A percentile compares a stretch with the other conserved stretches of the same genome.
Conservation (phyloP, 1,140 invertebrate species). For the Drosophila nannoptera region DNA sequence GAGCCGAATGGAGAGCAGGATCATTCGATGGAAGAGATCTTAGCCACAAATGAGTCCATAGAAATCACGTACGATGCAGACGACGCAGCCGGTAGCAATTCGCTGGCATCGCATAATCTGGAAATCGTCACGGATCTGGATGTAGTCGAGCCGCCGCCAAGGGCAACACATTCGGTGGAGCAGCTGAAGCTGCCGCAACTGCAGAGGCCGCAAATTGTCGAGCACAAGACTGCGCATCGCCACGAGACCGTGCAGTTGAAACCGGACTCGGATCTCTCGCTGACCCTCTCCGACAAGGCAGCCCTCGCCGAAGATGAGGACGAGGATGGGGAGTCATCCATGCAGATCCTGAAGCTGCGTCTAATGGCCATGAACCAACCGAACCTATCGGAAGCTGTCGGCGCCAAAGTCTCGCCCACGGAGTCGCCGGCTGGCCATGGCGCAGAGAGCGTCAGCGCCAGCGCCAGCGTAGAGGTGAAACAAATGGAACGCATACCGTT, state of each 20-base stretch:
- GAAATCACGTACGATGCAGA: slow-evolving; percentile 66
- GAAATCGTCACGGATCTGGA: slow-evolving; percentile 56
- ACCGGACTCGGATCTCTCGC: slow-evolving; percentile 42
- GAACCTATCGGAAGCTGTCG: slow-evolving; percentile 30
- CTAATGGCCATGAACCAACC: slow-evolving; percentile 65
- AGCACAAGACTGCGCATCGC: slow-evolving; percentile 35
- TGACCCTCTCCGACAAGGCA: slow-evolving; percentile 1
- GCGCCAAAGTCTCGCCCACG: slow-evolving; percentile 50
- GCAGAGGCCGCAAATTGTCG: slow-evolving; percentile 40
- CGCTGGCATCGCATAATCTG: slow-evolving; percentile 33
- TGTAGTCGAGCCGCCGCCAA: slow-evolving; percentile 19
- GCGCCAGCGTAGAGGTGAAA: slow-evolving; percentile 51
- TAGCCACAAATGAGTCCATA: slow-evolving; percentile 69
- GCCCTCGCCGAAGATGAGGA: slow-evolving; percentile 47
- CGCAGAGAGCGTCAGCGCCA: slow-evolving; percentile 8
- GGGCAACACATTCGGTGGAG: slow-evolving; percentile 3
- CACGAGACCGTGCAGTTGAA: slow-evolving; percentile 45
- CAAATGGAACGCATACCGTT: slow-evolving; percentile 72
- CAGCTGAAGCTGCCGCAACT: slow-evolving; percentile 36
- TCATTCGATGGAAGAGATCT: slow-evolving; percentile 73
- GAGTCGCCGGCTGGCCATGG: slow-evolving; percentile 33
- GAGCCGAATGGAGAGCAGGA: slow-evolving; percentile 56
- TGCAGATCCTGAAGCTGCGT: slow-evolving; percentile 68
- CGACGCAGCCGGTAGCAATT: slow-evolving; percentile 32
- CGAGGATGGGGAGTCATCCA: slow-evolving; percentile 60